Evolutionary conservation across 2,113 vertebrate genomes (phyloP).

Genomic region (Cyrtonyx montezumae): DNA sequence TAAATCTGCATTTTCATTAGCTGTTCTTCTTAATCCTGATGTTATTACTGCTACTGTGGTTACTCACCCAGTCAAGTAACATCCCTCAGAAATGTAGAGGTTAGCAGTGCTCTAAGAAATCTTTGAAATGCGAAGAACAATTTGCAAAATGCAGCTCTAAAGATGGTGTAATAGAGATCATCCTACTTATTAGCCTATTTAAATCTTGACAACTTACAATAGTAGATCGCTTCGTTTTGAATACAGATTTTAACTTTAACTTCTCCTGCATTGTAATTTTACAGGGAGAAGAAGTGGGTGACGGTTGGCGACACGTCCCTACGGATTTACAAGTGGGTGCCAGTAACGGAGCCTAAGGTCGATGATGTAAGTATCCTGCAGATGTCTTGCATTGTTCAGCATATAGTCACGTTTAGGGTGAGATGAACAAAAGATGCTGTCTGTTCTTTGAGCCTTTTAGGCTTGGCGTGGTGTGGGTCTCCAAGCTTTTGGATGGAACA

Average conservation of each 20-base stretch:
- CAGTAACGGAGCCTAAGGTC: conserved; percentile 94
- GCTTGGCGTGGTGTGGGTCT: not conserved
- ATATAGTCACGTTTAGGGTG: not conserved
- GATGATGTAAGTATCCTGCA: conserved; percentile 90
- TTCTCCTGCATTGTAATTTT: conserved; percentile 57
- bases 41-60: conserved; percentile 59
- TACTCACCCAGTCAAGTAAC: conserved; percentile 18
- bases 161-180: conserved; percentile 47
- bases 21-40: conserved; percentile 40
- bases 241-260: conserved; percentile 8
- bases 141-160: conserved; percentile 44
- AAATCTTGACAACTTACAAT: conserved; percentile 48
- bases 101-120: conserved; percentile 43
- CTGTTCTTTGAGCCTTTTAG: not conserved
- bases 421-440: not conserved
- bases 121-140: conserved; percentile 43
- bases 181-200: conserved; percentile 61
- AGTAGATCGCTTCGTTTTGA: conserved; percentile 33
- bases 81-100: conserved; percentile 49
- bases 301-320: conserved; percentile 97
- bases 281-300: conserved; percentile 99
- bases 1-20: conserved; percentile 41
- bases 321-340: conserved; percentile 98
- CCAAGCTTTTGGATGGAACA: not conserved
- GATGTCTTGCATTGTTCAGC: not conserved